A percentile compares a stretch with the other conserved stretches of the same genome.
Evolutionary conservation across 2,113 vertebrate genomes (phyloP).

Genomic region (Chunga burmeisteri): DNA sequence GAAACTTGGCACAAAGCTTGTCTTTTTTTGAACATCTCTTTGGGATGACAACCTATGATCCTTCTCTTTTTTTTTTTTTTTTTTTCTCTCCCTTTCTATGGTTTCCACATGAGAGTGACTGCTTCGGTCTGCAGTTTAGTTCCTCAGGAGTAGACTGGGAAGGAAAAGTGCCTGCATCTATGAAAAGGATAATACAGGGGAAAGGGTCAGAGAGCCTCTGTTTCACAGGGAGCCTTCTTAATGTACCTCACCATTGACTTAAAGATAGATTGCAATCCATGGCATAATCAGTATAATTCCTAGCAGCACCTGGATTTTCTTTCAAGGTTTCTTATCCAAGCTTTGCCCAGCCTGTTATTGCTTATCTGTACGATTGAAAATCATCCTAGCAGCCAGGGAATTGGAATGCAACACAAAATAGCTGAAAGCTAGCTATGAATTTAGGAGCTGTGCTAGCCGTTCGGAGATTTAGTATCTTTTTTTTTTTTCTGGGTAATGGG

Average conservation of each 20-base stretch:
- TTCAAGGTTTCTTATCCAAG: neutral
- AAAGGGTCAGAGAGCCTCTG: neutral
- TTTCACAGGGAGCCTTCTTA: neutral
- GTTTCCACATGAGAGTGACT: neutral
- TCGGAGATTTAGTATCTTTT: neutral
- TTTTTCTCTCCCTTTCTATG: neutral
- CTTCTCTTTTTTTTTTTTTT: neutral
- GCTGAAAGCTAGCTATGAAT: slow-evolving; percentile 32
- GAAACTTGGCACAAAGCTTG: neutral
- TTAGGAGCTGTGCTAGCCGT: neutral
- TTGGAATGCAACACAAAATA: neutral
- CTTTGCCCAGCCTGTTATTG: neutral
- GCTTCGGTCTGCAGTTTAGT: neutral
- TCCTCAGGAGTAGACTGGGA: neutral
- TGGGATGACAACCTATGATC: slow-evolving; percentile 5
- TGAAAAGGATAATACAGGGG: neutral
- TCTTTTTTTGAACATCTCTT: neutral
- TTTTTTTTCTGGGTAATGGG: neutral
- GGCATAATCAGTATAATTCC: neutral
- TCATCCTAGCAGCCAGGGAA: neutral
- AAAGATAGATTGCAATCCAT: neutral
- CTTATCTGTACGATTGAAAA: neutral
- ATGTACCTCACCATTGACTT: neutral
- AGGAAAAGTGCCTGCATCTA: neutral
- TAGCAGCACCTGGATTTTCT: slow-evolving; percentile 6